phyloP scores from a whole-genome alignment of 64 coral and sea anemone genomes.

The Stylophora pistillata region DNA sequence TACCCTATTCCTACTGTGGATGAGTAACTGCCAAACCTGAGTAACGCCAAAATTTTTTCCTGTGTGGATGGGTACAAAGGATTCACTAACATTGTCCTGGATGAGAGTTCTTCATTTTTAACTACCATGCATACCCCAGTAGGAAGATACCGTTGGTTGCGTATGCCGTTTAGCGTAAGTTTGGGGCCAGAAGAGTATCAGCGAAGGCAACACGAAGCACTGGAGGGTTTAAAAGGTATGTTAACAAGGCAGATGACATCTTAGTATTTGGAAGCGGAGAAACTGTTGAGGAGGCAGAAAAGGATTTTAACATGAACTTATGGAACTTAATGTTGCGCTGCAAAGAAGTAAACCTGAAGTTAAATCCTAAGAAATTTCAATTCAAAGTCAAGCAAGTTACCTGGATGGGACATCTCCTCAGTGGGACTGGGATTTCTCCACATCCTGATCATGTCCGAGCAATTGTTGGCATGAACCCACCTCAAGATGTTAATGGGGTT shows the following conservation, averaged over 20 bases:
- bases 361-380: slow-evolving; percentile 55
- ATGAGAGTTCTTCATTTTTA: slow-evolving; percentile 46
- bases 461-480: slow-evolving; percentile 50
- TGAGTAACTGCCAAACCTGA: neutral
- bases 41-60: slow-evolving; percentile 11
- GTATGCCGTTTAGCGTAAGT: slow-evolving; percentile 49
- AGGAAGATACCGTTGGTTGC: slow-evolving; percentile 28
- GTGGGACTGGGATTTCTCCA: slow-evolving; percentile 22
- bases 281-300: slow-evolving; percentile 45
- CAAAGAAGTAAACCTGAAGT: slow-evolving; percentile 43
- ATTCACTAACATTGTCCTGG: slow-evolving; percentile 32
- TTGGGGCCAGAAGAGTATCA: slow-evolving; percentile 61
- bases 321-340: slow-evolving; percentile 61
- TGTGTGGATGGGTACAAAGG: slow-evolving; percentile 11
- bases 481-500: slow-evolving; percentile 63
- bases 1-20: slow-evolving; percentile 12
- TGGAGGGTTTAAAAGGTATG: slow-evolving; percentile 32
- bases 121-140: slow-evolving; percentile 51
- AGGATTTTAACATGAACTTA: slow-evolving; percentile 51
- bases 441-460: slow-evolving; percentile 48
- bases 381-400: slow-evolving; percentile 48
- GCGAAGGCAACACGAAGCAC: slow-evolving; percentile 46
- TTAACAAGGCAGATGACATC: slow-evolving; percentile 67
- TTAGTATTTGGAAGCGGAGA: slow-evolving; percentile 71
- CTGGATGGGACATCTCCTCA: slow-evolving; percentile 48